Conservation (phyloP, 2,888 invertebrate species). For the Brassicogethes aeneus region DNA sequence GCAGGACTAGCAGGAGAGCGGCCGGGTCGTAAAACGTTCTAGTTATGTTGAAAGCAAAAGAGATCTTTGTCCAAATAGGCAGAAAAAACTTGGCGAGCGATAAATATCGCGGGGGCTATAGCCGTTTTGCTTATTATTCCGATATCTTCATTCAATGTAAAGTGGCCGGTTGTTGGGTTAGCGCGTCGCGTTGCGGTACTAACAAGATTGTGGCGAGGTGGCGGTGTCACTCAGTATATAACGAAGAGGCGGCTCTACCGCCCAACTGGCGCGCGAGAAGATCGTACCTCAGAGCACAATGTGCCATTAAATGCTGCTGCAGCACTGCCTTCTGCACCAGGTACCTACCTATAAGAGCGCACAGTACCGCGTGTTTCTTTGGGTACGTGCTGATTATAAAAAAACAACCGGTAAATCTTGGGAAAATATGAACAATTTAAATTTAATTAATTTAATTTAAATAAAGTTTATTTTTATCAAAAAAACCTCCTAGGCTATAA, state of each 20-base stretch:
- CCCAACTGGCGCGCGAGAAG: conserved; percentile 30
- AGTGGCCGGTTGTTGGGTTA: conserved; percentile 32
- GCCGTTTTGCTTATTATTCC: conserved; percentile 40
- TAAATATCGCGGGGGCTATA: conserved; percentile 28
- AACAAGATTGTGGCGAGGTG: conserved; percentile 43
- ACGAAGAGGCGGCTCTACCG: conserved; percentile 37
- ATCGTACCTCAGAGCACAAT: conserved; percentile 49
- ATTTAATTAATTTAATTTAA: too few relatives aligned
- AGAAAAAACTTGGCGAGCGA: conserved; percentile 21
- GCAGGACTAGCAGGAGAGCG: conserved; percentile 18
- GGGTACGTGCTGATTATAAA: too few relatives aligned
- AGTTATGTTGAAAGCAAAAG: conserved; percentile 19
- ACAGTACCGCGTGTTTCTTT: too few relatives aligned
- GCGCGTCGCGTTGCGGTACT: conserved; percentile 33
- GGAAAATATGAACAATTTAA: too few relatives aligned
- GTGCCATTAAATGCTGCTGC: conserved; percentile 41
- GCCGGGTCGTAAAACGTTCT: conserved; percentile 23
- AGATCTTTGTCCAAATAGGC: conserved; percentile 18
- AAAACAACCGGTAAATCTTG: too few relatives aligned
- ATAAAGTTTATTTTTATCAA: too few relatives aligned
- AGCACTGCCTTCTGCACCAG: too few relatives aligned
- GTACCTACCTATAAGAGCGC: too few relatives aligned
- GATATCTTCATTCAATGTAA: conserved; percentile 44
- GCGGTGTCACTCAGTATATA: conserved; percentile 39
- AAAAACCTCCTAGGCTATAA: too few relatives aligned